Evolutionary conservation across 2,888 invertebrate species (phyloP).

Genomic region (Pandemis corylana): DNA sequence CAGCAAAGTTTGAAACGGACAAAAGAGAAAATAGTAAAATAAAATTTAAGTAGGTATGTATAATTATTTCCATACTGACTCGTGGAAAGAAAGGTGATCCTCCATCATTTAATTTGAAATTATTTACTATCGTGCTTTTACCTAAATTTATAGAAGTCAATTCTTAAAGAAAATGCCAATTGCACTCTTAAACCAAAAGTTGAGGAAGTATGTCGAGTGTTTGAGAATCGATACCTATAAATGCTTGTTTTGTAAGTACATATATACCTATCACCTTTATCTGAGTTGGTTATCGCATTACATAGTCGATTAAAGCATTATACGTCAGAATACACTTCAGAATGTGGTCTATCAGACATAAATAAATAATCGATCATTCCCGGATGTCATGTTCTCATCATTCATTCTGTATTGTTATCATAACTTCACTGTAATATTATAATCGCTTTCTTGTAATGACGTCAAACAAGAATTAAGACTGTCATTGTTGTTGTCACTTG

Average conservation of each 20-base stretch:
- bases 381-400: slow-evolving; percentile 1
- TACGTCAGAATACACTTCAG: background rate
- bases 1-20: no score
- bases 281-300: background rate
- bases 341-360: background rate
- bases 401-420: background rate
- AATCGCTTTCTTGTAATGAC: background rate
- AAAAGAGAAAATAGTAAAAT: no score
- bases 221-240: background rate
- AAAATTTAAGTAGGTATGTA: no score
- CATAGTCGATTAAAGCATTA: background rate
- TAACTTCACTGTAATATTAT: background rate
- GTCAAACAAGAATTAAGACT: background rate
- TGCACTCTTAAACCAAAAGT: no score
- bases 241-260: background rate
- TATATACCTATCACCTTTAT: background rate
- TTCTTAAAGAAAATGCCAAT: no score
- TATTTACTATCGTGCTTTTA: no score
- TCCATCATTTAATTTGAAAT: no score
- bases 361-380: background rate
- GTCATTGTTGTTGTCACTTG: background rate
- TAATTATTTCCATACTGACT: no score
- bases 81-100: no score
- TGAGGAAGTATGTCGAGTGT: background rate
- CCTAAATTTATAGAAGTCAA: no score